These are phyloP conservation scores for Trisateles emortualis DNA, from an alignment of 2,888 invertebrate genomes.

Conservation along the genomic window DNA sequence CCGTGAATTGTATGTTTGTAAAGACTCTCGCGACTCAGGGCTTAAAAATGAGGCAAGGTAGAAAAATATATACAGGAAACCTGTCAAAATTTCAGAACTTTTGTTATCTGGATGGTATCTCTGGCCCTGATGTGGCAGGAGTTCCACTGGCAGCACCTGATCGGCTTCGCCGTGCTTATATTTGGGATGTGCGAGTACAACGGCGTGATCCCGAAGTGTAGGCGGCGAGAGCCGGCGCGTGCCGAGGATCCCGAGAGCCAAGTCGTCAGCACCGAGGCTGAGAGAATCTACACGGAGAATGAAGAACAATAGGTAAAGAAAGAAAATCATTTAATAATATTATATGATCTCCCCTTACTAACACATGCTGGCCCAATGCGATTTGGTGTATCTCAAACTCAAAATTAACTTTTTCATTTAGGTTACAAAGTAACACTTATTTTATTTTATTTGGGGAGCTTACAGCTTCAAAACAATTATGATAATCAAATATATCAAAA, in stretches of 20 bases:
- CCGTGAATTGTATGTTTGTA: no score
- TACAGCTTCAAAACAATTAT: no score
- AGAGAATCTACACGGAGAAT: slow-evolving; percentile 33
- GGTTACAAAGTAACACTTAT: no score
- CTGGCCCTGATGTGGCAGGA: slow-evolving; percentile 92
- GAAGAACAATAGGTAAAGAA: slow-evolving; percentile 17
- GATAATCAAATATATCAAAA: no score
- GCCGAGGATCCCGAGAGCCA: slow-evolving; percentile 47
- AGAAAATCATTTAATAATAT: no score
- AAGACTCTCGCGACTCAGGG: no score
- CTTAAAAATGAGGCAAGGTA: no score
- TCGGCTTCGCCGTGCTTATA: slow-evolving; percentile 92
- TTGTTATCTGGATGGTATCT: slow-evolving; percentile 96
- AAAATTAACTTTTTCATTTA: no score
- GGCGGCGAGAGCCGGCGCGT: slow-evolving; percentile 24
- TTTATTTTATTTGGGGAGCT: no score
- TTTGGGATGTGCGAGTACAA: slow-evolving; percentile 95
- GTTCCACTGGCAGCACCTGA: slow-evolving; percentile 92
- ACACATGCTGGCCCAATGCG: no score
- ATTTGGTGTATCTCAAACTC: no score
- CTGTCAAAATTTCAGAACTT: slow-evolving; percentile 84
- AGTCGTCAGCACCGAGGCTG: slow-evolving; percentile 50
- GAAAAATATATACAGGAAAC: not conserved
- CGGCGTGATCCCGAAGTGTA: slow-evolving; percentile 78
- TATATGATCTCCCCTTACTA: no score